Percentiles rank a stretch among this genome's conserved stretches.
Conservation (phyloP, 2,113 vertebrate species). For the Chamaea fasciata region DNA sequence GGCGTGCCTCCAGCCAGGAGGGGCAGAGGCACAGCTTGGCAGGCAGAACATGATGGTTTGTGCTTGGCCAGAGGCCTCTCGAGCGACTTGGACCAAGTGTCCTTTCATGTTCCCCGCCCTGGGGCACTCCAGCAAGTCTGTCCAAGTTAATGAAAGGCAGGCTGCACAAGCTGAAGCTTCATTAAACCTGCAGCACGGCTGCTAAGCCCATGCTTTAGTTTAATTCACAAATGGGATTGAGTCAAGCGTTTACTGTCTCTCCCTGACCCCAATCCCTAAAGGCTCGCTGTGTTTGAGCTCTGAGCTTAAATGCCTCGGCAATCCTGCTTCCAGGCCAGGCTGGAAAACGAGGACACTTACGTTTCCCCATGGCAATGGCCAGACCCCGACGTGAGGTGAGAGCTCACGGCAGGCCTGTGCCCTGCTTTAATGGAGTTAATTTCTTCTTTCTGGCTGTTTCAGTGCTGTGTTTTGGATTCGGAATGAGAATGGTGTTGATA, state of each 20-base stretch:
- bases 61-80: not conserved
- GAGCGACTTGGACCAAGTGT: rapidly evolving
- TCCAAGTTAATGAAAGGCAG: not conserved
- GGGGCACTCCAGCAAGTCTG: not conserved
- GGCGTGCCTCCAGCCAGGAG: not conserved
- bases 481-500: not conserved
- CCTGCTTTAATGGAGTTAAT: not conserved
- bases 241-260: not conserved
- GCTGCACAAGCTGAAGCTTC: not conserved
- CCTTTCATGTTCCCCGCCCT: not conserved
- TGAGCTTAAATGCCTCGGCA: not conserved
- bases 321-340: not conserved
- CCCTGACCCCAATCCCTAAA: not conserved
- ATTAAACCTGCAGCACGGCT: not conserved
- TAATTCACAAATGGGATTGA: constrained; percentile 19
- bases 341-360: rapidly evolving
- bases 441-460: not conserved
- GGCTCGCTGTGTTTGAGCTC: not conserved
- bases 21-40: rapidly evolving
- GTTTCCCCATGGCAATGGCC: not conserved
- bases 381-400: rapidly evolving
- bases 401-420: rapidly evolving
- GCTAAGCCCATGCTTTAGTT: not conserved
- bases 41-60: rapidly evolving
- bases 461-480: not conserved